Percentiles rank a stretch among this genome's conserved stretches.
These are phyloP conservation scores for Alcedo atthis DNA, from an alignment of 2,797 vertebrate species.

Conservation along the genomic window DNA sequence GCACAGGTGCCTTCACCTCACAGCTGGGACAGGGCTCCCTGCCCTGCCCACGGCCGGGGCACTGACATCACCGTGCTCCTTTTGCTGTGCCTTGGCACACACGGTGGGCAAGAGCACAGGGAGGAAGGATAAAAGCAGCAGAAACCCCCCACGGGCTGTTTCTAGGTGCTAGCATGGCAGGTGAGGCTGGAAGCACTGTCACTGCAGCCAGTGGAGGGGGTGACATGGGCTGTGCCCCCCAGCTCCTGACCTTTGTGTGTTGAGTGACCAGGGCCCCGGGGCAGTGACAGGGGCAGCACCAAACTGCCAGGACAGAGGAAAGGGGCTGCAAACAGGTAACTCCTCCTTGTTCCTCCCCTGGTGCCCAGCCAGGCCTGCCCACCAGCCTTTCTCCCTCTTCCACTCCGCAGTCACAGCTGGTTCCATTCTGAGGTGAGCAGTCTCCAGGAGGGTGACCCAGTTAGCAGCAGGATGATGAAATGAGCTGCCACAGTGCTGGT, in stretches of 20 bases:
- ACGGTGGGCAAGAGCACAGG: background rate
- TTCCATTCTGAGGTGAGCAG: background rate
- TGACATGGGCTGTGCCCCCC: no score
- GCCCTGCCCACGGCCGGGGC: background rate
- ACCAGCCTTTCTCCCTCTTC: background rate
- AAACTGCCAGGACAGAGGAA: background rate
- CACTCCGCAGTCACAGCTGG: background rate
- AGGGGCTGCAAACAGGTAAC: background rate
- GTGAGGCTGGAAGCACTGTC: background rate
- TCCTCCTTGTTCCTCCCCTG: background rate
- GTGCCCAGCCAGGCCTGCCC: background rate
- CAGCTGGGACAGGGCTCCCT: background rate
- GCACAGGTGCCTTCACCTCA: background rate
- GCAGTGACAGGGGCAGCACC: background rate
- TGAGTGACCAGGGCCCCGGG: background rate
- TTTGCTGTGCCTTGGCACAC: background rate
- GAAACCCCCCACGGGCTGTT: background rate
- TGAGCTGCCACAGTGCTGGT: slow-evolving; percentile 51
- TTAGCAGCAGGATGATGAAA: background rate
- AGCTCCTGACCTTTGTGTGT: background rate
- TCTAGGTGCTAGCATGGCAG: background rate
- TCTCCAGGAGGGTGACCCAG: background rate
- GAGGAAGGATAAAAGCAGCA: background rate
- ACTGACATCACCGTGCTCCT: background rate
- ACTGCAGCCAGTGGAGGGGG: background rate